These are phyloP conservation scores for Holcopasites calliopsidis DNA, from an alignment of 1,140 invertebrate species.

Conservation along the genomic window DNA sequence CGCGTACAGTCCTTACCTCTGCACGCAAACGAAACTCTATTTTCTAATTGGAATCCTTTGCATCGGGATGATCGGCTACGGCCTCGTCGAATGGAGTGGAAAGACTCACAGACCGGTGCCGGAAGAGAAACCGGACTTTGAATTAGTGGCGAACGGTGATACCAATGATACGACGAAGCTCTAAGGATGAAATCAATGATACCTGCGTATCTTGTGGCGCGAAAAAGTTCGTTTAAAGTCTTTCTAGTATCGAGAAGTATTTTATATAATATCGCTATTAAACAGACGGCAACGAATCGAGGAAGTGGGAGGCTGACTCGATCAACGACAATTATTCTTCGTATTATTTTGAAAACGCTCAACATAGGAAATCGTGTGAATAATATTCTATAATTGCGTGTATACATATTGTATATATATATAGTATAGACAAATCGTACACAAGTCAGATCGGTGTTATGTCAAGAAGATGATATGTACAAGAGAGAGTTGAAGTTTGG, in stretches of 20 bases:
- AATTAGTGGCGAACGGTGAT: constrained; percentile 65
- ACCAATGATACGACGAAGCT: constrained; percentile 21
- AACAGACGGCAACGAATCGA: neutral
- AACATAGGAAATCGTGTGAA: constrained; percentile 33
- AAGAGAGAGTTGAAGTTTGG: constrained; percentile 21
- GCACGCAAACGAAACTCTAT: constrained; percentile 88
- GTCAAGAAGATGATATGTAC: constrained; percentile 23
- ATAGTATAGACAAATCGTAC: constrained; percentile 33
- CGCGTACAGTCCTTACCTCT: constrained; percentile 87
- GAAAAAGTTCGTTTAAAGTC: neutral
- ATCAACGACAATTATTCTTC: neutral
- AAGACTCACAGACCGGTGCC: constrained; percentile 41
- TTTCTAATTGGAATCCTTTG: constrained; percentile 86
- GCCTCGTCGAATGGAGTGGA: constrained; percentile 68
- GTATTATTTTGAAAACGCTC: constrained; percentile 20
- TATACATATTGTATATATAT: constrained; percentile 32
- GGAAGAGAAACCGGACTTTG: constrained; percentile 68
- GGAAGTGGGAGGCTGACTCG: neutral
- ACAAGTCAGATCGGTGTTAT: constrained; percentile 26
- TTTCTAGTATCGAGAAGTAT: neutral
- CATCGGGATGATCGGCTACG: constrained; percentile 88
- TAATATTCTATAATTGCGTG: constrained; percentile 41
- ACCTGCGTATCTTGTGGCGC: neutral
- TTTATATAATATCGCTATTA: neutral
- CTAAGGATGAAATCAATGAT: too few relatives aligned